Evolutionary conservation across 2,888 invertebrate genomes (phyloP), one percentile per base, ranked within the genome.

Genomic region (Zygaena filipendulae): DNA sequence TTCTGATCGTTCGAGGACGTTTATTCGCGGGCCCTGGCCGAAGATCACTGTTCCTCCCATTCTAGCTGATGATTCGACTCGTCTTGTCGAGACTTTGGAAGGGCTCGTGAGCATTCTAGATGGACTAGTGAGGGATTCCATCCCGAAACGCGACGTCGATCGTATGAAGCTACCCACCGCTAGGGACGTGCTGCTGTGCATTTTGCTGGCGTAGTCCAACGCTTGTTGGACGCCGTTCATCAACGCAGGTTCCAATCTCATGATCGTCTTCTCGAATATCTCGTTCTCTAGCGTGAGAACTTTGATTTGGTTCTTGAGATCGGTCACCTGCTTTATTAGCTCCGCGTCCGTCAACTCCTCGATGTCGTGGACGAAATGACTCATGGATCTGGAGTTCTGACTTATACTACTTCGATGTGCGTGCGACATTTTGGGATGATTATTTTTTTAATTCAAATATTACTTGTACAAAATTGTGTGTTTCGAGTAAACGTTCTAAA

Each of bases 1-100:
- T 45, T 82, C 82, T 0, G 80, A 68, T 24, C 81, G 61, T 36
- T 83, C 82, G 2, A 80, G 38, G 1, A 83, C 52, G 30, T 83
- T 82, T 16, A 85, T 71, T 39, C 71, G 77, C 0, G 66, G 61
- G 0, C 69, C 70, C 0, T 52, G 21, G 1, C 69, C 71, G 6
- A 66, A 56, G 4, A 62, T 45, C 0, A 64, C 28, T 0, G 69
- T 71, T 0, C 69, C 68, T 2, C 66, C 62, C 0, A 70, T 37
- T 39, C 47, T 67, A 1, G 60, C 68, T 2, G 66, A 62, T 0
- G 75, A 74, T 2, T 74, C 77, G 0, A 52, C 56, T n/a, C 53
- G 49, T 35, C 58, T 52, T 0, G 70, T 59, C 0, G 74, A 72
- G 0, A 53, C 39, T 29, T 44, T 53, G 2, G 52, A 59, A 2